Base-by-base conservation (phyloP, 2,113 vertebrate species). In the Emydocephalus ijimae region DNA sequence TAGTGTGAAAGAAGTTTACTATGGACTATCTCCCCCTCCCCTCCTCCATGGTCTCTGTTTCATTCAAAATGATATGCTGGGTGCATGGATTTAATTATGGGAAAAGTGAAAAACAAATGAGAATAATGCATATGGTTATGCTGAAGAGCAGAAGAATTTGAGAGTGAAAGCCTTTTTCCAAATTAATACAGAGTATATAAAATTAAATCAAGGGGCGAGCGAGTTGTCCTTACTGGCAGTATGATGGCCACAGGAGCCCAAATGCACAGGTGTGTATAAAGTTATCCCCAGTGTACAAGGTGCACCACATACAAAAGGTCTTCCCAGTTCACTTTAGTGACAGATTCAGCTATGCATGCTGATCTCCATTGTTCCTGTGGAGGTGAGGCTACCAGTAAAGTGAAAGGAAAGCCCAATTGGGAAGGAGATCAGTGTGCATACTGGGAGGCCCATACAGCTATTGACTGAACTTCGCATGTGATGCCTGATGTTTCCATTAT, bases 401-500 rank as follows among this genome's bases (percentile, higher is more conserved):
- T 90, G 89, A 93, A 90, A 64, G 74, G 92, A 89, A 90, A 93
- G 45, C 81, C 74, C 56, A 52, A 43, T 50, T 43, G n/a, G 26
- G 45, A 93, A 85, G 81, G 74, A 87, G 43, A 87, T 87, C 45
- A 29, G 88, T 64, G n/a, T 90, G 81, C 74, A 52, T 87, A 87
- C 18, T 86, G 81, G 81, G 64, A 93, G 50, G 92, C 89, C 81
- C 81, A 54, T 43, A 87, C n/a, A 29, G 92, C 23, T 90, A 64
- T 93, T 64, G 81, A 61, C 55, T 87, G 74, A 92, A 43, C 74
- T 57, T 55, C 45, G 20, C 43, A 50, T 21, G n/a, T 43, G n/a
- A 96, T 97, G 97, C 97, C 95, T 96, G 93, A 94, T 95, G 96
- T 95, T 97, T 97, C 94, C 96, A 96, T 98, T 96, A 98, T 96